Conservation (phyloP, 2,797 vertebrate species). For the Enteromius treurensis region DNA sequence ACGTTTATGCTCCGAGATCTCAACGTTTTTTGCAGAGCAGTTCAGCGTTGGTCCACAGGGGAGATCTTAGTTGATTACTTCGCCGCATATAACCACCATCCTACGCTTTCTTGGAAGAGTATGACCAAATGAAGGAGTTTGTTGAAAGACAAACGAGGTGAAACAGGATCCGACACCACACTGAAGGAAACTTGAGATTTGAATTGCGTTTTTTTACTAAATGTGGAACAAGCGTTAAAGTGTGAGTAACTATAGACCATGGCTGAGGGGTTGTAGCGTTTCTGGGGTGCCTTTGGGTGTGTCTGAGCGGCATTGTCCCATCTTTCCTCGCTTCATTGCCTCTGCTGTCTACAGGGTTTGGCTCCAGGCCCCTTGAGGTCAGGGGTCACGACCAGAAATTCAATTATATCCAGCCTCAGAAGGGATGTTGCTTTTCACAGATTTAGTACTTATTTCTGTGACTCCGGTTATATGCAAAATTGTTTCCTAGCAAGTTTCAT, state of each 20-base stretch:
- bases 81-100: background rate
- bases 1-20: background rate
- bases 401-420: constrained; percentile 63
- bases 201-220: background rate
- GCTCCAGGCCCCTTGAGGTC: constrained; percentile 65
- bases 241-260: background rate
- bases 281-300: constrained; percentile 22
- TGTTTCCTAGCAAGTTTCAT: background rate
- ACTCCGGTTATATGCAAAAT: background rate
- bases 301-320: constrained; percentile 43
- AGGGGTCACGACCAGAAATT: constrained; percentile 67
- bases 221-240: constrained; percentile 15
- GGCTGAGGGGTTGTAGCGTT: constrained; percentile 5
- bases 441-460: background rate
- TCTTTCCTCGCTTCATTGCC: constrained; percentile 55
- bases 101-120: constrained; percentile 4
- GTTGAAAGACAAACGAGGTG: background rate
- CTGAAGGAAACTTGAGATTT: constrained; percentile 17
- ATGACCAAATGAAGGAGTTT: background rate
- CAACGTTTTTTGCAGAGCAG: background rate
- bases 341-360: constrained; percentile 60
- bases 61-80: constrained; percentile 11
- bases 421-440: constrained; percentile 3
- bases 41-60: background rate
- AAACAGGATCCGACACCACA: background rate